Conservation (phyloP, 2,888 invertebrate species). For the Drosophila helvetica region DNA sequence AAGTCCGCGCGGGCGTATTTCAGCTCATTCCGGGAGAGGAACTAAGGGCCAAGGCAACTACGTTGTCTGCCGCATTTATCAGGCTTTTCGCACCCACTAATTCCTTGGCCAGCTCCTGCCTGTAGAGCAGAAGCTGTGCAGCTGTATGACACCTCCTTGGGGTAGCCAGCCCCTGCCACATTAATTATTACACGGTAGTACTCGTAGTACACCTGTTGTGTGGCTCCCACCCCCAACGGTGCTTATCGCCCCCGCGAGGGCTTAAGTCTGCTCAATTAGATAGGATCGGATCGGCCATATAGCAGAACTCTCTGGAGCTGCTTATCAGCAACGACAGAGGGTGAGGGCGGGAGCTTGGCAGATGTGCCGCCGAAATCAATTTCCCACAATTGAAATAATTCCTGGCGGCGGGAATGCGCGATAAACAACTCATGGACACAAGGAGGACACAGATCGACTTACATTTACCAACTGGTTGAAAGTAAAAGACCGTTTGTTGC, state of each 20-base stretch:
- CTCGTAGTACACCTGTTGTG: not conserved
- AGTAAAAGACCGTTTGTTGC: not conserved
- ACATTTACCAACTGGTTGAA: constrained; percentile 10
- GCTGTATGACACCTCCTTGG: not conserved
- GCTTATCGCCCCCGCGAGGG: not conserved
- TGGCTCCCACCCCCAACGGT: not conserved
- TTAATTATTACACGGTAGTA: not conserved
- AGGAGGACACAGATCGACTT: constrained; percentile 13
- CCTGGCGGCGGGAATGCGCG: not conserved
- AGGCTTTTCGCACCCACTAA: constrained; percentile 8
- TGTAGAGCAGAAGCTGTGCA: not conserved
- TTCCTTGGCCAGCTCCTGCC: constrained; percentile 10
- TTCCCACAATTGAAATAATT: constrained; percentile 50
- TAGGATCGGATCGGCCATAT: not conserved
- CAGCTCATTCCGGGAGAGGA: constrained; percentile 18
- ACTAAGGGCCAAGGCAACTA: not conserved
- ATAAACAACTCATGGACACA: not conserved
- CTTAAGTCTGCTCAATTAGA: not conserved
- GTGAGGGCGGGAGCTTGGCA: constrained; percentile 27
- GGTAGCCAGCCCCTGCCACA: not conserved
- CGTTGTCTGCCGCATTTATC: constrained; percentile 23
- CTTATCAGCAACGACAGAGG: constrained; percentile 38
- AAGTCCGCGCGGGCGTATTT: constrained; percentile 12
- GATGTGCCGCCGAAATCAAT: constrained; percentile 61
- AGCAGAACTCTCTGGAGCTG: not conserved